phyloP scores from a whole-genome alignment of 2,888 invertebrate species.

The Heliconius sara region DNA sequence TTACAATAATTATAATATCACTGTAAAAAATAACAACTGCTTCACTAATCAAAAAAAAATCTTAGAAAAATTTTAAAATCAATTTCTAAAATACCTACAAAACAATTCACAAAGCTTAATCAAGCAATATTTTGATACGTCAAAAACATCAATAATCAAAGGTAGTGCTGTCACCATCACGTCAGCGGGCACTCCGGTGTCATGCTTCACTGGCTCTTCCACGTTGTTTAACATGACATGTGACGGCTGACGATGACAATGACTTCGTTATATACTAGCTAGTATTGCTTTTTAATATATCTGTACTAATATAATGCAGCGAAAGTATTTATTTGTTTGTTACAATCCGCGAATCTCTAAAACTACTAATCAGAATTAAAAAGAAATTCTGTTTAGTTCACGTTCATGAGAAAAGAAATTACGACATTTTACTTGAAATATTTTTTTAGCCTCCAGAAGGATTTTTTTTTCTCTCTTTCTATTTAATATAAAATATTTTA shows the following conservation, averaged over 20 bases:
- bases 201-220: background rate
- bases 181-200: background rate
- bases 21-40: too few relatives aligned
- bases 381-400: too few relatives aligned
- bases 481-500: background rate
- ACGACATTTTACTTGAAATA: too few relatives aligned
- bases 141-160: slow-evolving; percentile 6
- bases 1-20: too few relatives aligned
- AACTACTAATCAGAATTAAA: background rate
- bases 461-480: too few relatives aligned
- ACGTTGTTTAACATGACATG: slow-evolving; percentile 5
- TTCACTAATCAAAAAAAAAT: too few relatives aligned
- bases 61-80: background rate
- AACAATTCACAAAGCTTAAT: background rate
- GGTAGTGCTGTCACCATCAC: background rate
- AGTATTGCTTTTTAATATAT: background rate
- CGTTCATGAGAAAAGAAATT: too few relatives aligned
- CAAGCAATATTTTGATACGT: background rate
- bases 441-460: too few relatives aligned
- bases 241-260: background rate
- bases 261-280: background rate
- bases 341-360: background rate
- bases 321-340: background rate
- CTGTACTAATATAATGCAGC: background rate
- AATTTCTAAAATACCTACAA: too few relatives aligned